These are phyloP conservation scores for Drosophila incognita DNA, from an alignment of 2,888 invertebrate species.

Conservation along the genomic window DNA sequence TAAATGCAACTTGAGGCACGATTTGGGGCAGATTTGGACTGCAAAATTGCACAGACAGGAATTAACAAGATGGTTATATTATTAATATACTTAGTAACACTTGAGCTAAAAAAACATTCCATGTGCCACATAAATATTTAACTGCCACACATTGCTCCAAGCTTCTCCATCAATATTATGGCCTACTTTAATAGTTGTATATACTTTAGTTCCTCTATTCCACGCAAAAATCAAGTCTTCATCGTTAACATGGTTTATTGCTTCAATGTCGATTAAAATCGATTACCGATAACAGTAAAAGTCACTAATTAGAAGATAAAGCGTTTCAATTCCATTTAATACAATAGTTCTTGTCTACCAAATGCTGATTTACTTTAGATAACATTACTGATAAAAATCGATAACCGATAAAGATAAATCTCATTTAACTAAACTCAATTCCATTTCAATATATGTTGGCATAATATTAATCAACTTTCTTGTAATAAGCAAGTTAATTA, in stretches of 20 bases:
- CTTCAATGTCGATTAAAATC: neutral
- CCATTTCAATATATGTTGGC: neutral
- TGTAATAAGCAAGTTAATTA: neutral
- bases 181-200: neutral
- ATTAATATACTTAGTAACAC: neutral
- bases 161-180: neutral
- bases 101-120: neutral
- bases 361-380: neutral
- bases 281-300: neutral
- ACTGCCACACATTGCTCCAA: neutral
- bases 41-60: neutral
- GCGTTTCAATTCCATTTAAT: neutral
- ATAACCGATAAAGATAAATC: neutral
- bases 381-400: neutral
- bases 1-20: neutral
- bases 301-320: rapidly evolving
- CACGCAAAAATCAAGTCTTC: too few relatives aligned
- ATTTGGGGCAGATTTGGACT: neutral
- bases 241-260: neutral
- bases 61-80: neutral
- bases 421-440: neutral
- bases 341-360: neutral
- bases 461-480: neutral
- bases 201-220: too few relatives aligned
- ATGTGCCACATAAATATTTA: neutral